Conservation (phyloP, 2,797 vertebrate species). For the Atherinosoma microstoma region DNA sequence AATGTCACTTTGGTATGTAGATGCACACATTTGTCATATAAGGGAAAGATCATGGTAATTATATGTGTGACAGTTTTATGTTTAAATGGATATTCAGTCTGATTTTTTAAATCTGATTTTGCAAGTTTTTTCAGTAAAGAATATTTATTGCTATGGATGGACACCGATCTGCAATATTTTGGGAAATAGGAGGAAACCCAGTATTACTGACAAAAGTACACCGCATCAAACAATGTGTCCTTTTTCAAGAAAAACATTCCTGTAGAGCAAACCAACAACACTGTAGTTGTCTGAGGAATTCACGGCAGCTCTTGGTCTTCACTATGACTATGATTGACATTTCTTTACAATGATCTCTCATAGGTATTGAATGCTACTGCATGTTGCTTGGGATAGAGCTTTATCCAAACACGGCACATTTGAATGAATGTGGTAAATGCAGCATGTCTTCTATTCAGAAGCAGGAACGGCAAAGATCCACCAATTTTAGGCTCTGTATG, state of each 20-base stretch:
- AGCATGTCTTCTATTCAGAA: slow-evolving; percentile 14
- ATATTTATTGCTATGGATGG: too few relatives aligned
- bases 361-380: slow-evolving; percentile 20
- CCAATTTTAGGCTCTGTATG: slow-evolving; percentile 28
- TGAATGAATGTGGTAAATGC: slow-evolving; percentile 20
- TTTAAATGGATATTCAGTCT: too few relatives aligned
- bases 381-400: slow-evolving; percentile 12
- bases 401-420: slow-evolving; percentile 16
- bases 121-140: too few relatives aligned
- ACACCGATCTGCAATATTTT: too few relatives aligned
- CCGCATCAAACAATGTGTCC: background rate
- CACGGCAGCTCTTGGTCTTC: slow-evolving; percentile 16
- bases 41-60: too few relatives aligned
- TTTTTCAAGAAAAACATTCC: slow-evolving; percentile 7
- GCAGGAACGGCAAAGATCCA: slow-evolving; percentile 26
- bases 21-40: too few relatives aligned
- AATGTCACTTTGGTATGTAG: background rate
- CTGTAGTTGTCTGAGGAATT: slow-evolving; percentile 23
- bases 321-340: slow-evolving; percentile 41
- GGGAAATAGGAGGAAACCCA: background rate
- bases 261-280: slow-evolving; percentile 8
- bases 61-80: too few relatives aligned
- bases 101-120: too few relatives aligned
- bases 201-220: background rate
- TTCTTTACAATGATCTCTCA: slow-evolving; percentile 37